phyloP scores from a whole-genome alignment of 2,797 vertebrate species.

The Ispidina picta region DNA sequence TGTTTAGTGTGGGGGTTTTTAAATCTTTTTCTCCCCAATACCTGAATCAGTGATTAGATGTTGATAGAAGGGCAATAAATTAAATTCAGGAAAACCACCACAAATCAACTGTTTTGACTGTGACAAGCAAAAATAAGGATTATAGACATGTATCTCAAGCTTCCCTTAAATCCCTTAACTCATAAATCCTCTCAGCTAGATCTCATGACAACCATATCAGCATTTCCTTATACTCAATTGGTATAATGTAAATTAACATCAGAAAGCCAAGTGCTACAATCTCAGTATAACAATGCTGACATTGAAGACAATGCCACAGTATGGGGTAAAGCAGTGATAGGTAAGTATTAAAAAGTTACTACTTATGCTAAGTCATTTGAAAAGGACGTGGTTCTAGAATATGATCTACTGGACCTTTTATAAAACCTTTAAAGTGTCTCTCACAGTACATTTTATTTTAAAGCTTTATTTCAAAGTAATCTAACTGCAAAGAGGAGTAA shows the following conservation, averaged over 20 bases:
- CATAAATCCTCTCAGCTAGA: not conserved
- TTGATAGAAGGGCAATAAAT: slow-evolving; percentile 13
- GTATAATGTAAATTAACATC: not conserved
- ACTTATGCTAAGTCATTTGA: slow-evolving; percentile 48
- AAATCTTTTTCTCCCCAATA: not conserved
- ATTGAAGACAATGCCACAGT: not conserved
- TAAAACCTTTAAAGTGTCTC: slow-evolving; percentile 66
- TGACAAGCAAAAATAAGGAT: not conserved
- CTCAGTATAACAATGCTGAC: not conserved
- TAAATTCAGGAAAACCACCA: not conserved
- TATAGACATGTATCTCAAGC: not conserved
- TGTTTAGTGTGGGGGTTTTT: not conserved
- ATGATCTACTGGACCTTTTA: slow-evolving; percentile 36
- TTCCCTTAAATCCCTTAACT: not conserved
- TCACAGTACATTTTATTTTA: slow-evolving; percentile 57
- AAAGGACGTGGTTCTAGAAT: slow-evolving; percentile 37
- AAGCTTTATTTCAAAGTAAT: slow-evolving; percentile 52
- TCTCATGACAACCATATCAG: not conserved
- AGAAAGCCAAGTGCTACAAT: slow-evolving; percentile 9
- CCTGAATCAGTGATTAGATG: not conserved
- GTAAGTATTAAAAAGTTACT: slow-evolving; percentile 23
- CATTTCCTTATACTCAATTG: not conserved
- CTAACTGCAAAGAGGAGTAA: slow-evolving; percentile 24
- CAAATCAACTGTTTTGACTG: not conserved
- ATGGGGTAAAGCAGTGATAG: not conserved